Base-by-base conservation (phyloP, 2,113 vertebrate genomes). In the Etheostoma cragini region DNA sequence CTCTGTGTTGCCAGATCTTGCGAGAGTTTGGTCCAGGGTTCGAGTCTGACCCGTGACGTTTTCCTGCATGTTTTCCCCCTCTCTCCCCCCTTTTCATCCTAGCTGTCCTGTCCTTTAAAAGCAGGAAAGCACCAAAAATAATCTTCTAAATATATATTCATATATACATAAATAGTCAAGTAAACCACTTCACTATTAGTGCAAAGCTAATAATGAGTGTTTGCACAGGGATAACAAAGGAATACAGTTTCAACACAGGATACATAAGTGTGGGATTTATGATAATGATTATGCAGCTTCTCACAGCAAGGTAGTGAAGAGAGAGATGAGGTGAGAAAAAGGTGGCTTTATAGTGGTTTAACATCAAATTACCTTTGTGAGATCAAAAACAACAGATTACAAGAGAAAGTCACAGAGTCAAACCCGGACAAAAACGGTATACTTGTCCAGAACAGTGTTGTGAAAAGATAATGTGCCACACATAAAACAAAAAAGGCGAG, bases 151-250 rank as follows among this genome's bases (percentile, higher is more conserved):
- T n/a, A n/a, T n/a, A n/a, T n/a, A n/a, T 35, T 35, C 35, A 35
- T 35, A n/a, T 30, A 30, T 30, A 30, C 3, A 30, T 8, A 38
- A 8, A 38, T 38, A 38, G 35, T 38, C 35, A 38, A 38, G 35
- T 38, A 38, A 38, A 38, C 2, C 38, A 38, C 38, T 38, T 38
- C 1, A 38, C 38, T 38, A 10, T 8, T 38, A 38, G 38, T 38
- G 38, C 8, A 38, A 10, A 10, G 38, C 38, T 83, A 66, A 83
- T 75, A 83, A 83, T 82, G 52, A 64, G 30, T 60, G 49, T 82
- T 72, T 86, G 76, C 17, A 38, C 8, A 22, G 72, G 57, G 60
- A 17, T 83, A 76, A 84, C 22, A 47, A n/a, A 52, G 33, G 45
- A 62, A 58, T 46, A 82, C 30, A 58, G 71, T 78, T 84, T 82